phyloP scores from a whole-genome alignment of 2,797 vertebrate species.

The Gymnocypris eckloni region DNA sequence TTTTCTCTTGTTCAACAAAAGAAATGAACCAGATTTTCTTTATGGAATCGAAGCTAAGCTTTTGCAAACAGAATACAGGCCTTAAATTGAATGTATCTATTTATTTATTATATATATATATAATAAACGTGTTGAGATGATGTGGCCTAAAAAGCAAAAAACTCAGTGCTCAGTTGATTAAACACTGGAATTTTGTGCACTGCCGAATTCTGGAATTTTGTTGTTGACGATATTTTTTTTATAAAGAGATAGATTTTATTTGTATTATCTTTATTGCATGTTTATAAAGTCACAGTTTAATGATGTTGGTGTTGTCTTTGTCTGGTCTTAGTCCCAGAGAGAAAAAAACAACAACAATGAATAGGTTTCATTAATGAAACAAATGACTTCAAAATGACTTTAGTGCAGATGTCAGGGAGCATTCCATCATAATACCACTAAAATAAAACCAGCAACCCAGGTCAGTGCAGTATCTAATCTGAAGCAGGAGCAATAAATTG shows the following conservation, averaged over 20 bases:
- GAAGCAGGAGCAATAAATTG: background rate
- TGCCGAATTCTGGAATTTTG: slow-evolving; percentile 61
- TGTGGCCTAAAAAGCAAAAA: slow-evolving; percentile 81
- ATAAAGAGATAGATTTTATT: background rate
- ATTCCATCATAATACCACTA: slow-evolving; percentile 13
- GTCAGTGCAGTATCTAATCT: background rate
- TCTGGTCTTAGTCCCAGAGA: background rate
- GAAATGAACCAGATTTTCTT: slow-evolving; percentile 47
- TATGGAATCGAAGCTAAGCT: slow-evolving; percentile 41
- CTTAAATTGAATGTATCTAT: background rate
- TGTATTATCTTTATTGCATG: background rate
- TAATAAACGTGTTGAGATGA: slow-evolving; percentile 86
- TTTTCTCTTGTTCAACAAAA: slow-evolving; percentile 53
- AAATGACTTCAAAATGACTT: background rate
- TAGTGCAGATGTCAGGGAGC: background rate
- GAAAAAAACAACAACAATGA: too few species aligned
- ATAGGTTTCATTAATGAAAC: background rate
- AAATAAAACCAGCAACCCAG: background rate
- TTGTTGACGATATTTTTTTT: too few species aligned
- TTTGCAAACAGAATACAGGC: slow-evolving; percentile 42
- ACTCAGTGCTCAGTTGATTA: slow-evolving; percentile 83
- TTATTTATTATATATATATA: slow-evolving; percentile 33
- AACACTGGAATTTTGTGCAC: slow-evolving; percentile 83
- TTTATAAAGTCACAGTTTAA: background rate
- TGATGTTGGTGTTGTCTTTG: background rate